These are phyloP conservation scores for Nomada ferruginata DNA, from an alignment of 2,888 invertebrate genomes.

Conservation along the genomic window DNA sequence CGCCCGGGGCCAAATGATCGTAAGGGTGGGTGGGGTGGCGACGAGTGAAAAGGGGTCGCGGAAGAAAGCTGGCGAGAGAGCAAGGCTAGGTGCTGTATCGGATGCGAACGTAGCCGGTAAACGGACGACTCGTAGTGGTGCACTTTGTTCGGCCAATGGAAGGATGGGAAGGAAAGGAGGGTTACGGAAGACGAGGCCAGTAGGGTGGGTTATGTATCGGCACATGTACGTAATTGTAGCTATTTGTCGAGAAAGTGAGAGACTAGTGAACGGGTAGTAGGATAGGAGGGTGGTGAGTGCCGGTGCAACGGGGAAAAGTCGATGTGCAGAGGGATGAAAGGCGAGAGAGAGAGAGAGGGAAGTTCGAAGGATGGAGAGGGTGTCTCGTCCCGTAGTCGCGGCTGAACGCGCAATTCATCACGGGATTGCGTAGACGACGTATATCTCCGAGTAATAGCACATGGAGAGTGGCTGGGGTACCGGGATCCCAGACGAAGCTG, in stretches of 20 bases:
- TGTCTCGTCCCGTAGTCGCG: constrained; percentile 73
- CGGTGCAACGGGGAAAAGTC: constrained; percentile 51
- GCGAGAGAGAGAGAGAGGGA: constrained; percentile 46
- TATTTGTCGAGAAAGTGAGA: constrained; percentile 77
- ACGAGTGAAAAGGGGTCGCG: not conserved
- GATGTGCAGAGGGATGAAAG: constrained; percentile 49
- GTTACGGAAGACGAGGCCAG: constrained; percentile 45
- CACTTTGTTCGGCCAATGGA: constrained; percentile 63
- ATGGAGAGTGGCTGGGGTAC: constrained; percentile 36
- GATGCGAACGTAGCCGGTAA: constrained; percentile 59
- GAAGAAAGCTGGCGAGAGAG: not conserved
- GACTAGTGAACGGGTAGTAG: constrained; percentile 46
- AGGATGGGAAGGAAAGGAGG: constrained; percentile 4
- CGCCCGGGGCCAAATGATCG: not conserved
- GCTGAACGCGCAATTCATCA: constrained; percentile 80
- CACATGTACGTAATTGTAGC: constrained; percentile 80
- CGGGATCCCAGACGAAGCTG: constrained; percentile 20
- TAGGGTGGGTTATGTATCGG: constrained; percentile 77
- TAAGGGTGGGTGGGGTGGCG: not conserved
- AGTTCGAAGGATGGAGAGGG: constrained; percentile 64
- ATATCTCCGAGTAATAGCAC: constrained; percentile 76
- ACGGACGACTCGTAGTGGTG: constrained; percentile 66
- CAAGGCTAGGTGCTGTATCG: constrained; percentile 57
- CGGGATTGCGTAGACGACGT: constrained; percentile 78
- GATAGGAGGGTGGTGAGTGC: constrained; percentile 39